Percentiles rank a stretch among this genome's conserved stretches.
These are phyloP conservation scores for Coendou prehensilis DNA, from an alignment of 2,797 vertebrate genomes.

Conservation along the genomic window DNA sequence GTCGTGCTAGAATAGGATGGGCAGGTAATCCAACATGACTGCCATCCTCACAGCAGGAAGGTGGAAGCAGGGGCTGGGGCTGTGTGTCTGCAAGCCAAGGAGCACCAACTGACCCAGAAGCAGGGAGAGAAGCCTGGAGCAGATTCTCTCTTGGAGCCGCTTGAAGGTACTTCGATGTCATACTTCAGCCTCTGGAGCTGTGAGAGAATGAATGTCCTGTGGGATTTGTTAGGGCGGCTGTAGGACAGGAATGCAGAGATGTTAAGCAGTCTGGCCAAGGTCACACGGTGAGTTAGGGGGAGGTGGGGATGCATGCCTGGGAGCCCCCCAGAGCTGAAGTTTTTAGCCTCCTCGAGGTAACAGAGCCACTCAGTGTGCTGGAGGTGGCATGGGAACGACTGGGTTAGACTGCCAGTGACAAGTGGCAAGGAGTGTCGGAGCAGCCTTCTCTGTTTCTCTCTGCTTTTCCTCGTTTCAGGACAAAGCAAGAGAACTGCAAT, in stretches of 20 bases:
- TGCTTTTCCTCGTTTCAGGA: accelerated
- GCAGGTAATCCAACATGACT: background rate
- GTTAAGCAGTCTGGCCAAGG: accelerated
- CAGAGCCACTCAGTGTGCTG: accelerated
- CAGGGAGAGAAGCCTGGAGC: background rate
- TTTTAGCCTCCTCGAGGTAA: background rate
- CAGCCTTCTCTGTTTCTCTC: accelerated
- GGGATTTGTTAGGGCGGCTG: background rate
- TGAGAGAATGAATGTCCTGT: background rate
- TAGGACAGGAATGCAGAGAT: background rate
- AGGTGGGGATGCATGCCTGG: accelerated
- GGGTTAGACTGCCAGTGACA: background rate
- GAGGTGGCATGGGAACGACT: accelerated
- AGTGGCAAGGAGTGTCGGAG: accelerated
- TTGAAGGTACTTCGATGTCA: background rate
- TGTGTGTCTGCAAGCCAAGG: background rate
- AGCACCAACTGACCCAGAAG: no score
- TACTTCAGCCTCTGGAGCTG: background rate
- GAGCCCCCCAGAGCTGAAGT: background rate
- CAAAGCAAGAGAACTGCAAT: background rate
- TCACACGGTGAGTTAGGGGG: background rate
- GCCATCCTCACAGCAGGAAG: background rate
- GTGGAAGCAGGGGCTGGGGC: accelerated
- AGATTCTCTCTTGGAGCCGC: background rate
- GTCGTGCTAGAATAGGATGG: background rate